Evolutionary conservation across 2,797 vertebrate genomes (phyloP).

Genomic region (Antrozous pallidus): DNA sequence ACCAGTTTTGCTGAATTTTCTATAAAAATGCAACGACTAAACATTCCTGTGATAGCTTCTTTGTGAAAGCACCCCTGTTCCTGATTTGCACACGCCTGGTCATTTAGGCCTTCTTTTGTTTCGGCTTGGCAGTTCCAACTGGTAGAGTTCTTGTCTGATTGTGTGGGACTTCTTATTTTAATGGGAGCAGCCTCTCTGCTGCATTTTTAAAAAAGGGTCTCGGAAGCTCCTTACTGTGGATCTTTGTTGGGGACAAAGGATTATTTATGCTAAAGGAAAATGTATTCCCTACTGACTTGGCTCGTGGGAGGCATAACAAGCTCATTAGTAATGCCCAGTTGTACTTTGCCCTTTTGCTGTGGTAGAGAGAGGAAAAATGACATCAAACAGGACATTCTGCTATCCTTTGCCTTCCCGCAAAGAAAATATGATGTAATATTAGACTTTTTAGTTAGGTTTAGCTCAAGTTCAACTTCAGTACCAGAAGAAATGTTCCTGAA

Average conservation of each 20-base stretch:
- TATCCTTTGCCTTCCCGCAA: constrained; percentile 33
- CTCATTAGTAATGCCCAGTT: constrained; percentile 81
- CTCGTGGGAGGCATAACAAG: constrained; percentile 82
- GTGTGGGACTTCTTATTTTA: constrained; percentile 82
- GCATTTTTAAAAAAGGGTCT: constrained; percentile 79
- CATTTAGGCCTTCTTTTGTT: constrained; percentile 84
- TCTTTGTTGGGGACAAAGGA: constrained; percentile 81
- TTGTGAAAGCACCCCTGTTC: constrained; percentile 83
- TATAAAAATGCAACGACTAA: constrained; percentile 76
- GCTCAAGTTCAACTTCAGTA: constrained; percentile 34
- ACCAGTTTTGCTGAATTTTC: constrained; percentile 68
- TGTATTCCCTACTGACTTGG: constrained; percentile 77
- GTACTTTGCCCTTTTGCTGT: constrained; percentile 78
- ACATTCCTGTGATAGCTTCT: constrained; percentile 80
- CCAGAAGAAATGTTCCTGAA: constrained; percentile 26
- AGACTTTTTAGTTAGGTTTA: constrained; percentile 29
- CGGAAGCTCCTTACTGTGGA: constrained; percentile 79
- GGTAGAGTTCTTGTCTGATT: constrained; percentile 80
- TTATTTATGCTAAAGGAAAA: constrained; percentile 85
- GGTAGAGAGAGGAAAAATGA: constrained; percentile 72
- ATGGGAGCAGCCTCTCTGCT: constrained; percentile 79
- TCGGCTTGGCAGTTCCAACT: constrained; percentile 79
- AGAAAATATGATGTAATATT: constrained; percentile 46
- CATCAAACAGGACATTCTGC: constrained; percentile 62
- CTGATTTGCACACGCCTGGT: constrained; percentile 64